Percentiles rank a stretch among this genome's conserved stretches.
Conservation (phyloP, 2,113 vertebrate species). For the Oncorhynchus masou region DNA sequence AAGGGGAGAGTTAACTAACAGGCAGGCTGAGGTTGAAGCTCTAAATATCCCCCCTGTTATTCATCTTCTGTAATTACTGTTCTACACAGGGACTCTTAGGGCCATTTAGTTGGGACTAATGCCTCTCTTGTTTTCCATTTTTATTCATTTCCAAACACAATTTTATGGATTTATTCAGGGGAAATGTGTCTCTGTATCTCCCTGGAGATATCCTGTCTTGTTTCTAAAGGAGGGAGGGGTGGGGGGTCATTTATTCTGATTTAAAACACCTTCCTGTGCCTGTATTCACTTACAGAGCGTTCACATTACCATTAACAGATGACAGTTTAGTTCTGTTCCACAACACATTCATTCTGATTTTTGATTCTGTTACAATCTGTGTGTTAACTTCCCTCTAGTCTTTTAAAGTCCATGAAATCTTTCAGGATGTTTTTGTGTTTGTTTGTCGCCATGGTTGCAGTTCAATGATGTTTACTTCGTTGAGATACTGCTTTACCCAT, state of each 20-base stretch:
- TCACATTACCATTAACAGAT: constrained; percentile 41
- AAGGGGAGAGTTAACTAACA: no score
- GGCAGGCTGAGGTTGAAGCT: no score
- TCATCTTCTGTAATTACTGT: constrained; percentile 51
- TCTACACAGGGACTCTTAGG: constrained; percentile 57
- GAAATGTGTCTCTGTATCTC: constrained; percentile 29
- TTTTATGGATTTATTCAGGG: constrained; percentile 48
- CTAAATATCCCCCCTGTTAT: constrained; percentile 23
- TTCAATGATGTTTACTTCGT: constrained; percentile 19
- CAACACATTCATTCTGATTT: not conserved
- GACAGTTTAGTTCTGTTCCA: constrained; percentile 21
- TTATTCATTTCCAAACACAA: constrained; percentile 63
- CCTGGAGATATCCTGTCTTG: constrained; percentile 51
- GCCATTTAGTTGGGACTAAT: constrained; percentile 68
- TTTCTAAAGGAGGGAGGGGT: constrained; percentile 31
- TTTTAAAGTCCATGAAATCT: constrained; percentile 7
- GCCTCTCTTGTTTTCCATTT: constrained; percentile 66
- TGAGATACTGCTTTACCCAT: constrained; percentile 11
- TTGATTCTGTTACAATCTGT: not conserved
- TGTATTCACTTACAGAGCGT: constrained; percentile 34
- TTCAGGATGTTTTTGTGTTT: not conserved
- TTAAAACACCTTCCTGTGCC: constrained; percentile 41
- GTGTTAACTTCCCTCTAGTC: constrained; percentile 3
- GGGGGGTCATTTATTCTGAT: constrained; percentile 56
- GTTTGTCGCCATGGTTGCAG: constrained; percentile 3